A percentile compares a stretch with the other conserved stretches of the same genome.
phyloP scores from a whole-genome alignment of 2,888 invertebrate genomes.

The Synergus laeviventris region DNA sequence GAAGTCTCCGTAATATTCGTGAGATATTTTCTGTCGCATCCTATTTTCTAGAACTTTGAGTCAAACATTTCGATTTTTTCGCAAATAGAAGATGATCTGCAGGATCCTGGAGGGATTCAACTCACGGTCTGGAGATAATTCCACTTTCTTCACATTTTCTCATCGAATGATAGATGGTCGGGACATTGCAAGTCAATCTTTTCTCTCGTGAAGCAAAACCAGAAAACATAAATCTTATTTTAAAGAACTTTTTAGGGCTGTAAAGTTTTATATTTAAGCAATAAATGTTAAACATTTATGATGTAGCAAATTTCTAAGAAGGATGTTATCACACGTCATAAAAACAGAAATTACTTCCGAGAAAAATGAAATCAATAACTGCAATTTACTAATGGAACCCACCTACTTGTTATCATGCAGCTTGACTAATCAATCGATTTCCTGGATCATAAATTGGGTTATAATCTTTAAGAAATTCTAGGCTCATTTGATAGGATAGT shows the following conservation, averaged over 20 bases:
- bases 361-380: constrained; percentile 24
- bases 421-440: background rate
- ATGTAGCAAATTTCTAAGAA: background rate
- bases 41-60: background rate
- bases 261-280: too few relatives aligned
- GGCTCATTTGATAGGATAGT: too few relatives aligned
- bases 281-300: background rate
- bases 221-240: background rate
- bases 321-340: background rate
- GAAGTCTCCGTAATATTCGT: background rate
- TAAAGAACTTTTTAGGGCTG: too few relatives aligned
- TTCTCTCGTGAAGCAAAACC: background rate
- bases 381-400: constrained; percentile 17
- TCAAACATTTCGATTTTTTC: constrained; percentile 21
- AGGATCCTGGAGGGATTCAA: constrained; percentile 5
- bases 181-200: constrained; percentile 1
- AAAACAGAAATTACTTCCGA: background rate
- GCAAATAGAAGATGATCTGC: background rate
- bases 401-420: background rate
- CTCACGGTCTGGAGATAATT: constrained; percentile 8
- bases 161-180: background rate
- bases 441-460: background rate
- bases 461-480: too few relatives aligned
- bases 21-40: background rate
- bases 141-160: constrained; percentile 15